A percentile compares a stretch with the other conserved stretches of the same genome.
These are phyloP conservation scores for Pseudois nayaur DNA, from an alignment of 2,113 vertebrate genomes.

Conservation along the genomic window DNA sequence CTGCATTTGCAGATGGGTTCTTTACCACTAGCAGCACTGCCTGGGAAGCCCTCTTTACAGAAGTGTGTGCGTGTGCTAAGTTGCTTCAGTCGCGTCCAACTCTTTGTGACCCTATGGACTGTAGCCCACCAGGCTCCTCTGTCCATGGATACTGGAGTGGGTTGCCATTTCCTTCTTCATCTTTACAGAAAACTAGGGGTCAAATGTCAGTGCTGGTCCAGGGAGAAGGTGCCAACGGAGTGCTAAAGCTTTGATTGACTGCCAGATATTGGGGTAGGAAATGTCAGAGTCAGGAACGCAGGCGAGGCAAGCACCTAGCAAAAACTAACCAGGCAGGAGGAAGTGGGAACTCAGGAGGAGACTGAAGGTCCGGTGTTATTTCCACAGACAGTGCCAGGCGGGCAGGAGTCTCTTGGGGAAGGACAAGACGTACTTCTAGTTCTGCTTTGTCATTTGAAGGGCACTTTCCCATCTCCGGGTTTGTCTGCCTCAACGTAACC, in stretches of 20 bases:
- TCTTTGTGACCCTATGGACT: background rate
- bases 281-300: too few species aligned
- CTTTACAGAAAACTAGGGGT: background rate
- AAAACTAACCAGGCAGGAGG: background rate
- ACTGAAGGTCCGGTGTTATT: background rate
- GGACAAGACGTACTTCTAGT: background rate
- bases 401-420: background rate
- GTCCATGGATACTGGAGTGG: background rate
- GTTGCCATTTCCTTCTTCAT: background rate
- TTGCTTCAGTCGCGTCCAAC: rapidly evolving
- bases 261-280: background rate
- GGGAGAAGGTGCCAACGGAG: background rate
- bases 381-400: background rate
- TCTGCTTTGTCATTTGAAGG: background rate
- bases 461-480: background rate
- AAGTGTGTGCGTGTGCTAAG: background rate
- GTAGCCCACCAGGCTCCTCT: background rate
- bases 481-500: background rate
- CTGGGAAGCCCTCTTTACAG: background rate
- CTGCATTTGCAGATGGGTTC: background rate
- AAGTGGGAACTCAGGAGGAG: background rate
- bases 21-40: background rate
- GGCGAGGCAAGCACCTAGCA: background rate
- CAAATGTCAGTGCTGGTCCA: background rate
- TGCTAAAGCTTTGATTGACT: background rate